These are phyloP conservation scores for Brachionichthys hirsutus DNA, from an alignment of 2,113 vertebrate species.

Conservation along the genomic window DNA sequence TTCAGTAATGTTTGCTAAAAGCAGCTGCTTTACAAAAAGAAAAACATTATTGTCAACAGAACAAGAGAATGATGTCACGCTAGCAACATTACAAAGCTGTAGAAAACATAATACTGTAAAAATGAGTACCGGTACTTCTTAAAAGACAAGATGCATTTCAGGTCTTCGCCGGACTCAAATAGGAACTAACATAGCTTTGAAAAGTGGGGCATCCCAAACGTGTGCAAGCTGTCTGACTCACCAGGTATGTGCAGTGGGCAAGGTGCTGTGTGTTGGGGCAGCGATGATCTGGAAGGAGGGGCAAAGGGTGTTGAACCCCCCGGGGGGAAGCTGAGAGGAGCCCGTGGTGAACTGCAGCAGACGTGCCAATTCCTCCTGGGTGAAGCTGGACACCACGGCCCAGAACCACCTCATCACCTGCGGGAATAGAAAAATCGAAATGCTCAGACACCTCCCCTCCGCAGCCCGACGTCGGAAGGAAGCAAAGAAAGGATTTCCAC, in stretches of 20 bases:
- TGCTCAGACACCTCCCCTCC: slow-evolving; percentile 8
- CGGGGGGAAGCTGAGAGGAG: slow-evolving; percentile 94
- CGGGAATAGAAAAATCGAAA: slow-evolving; percentile 1
- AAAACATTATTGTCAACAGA: too few relatives aligned
- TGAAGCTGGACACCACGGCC: slow-evolving; percentile 97
- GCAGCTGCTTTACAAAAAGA: too few relatives aligned
- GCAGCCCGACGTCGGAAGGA: background rate
- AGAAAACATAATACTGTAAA: too few relatives aligned
- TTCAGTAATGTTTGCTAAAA: too few relatives aligned
- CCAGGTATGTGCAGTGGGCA: slow-evolving; percentile 99
- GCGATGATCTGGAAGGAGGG: slow-evolving; percentile 99
- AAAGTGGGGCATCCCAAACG: too few relatives aligned
- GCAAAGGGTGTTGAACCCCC: slow-evolving; percentile 95
- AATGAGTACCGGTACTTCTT: too few relatives aligned
- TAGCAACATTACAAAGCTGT: too few relatives aligned
- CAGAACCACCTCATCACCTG: slow-evolving; percentile 99
- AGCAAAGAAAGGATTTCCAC: background rate
- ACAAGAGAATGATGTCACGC: too few relatives aligned
- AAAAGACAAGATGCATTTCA: too few relatives aligned
- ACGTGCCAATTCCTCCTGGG: slow-evolving; percentile 95
- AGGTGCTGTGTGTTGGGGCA: slow-evolving; percentile 92
- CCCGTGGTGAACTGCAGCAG: slow-evolving; percentile 98
- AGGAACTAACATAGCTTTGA: too few relatives aligned
- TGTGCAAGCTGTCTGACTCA: slow-evolving; percentile 61
- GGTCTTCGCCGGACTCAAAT: too few relatives aligned